phyloP scores from a whole-genome alignment of 2,797 vertebrate species.

The Neopelma chrysocephalum region DNA sequence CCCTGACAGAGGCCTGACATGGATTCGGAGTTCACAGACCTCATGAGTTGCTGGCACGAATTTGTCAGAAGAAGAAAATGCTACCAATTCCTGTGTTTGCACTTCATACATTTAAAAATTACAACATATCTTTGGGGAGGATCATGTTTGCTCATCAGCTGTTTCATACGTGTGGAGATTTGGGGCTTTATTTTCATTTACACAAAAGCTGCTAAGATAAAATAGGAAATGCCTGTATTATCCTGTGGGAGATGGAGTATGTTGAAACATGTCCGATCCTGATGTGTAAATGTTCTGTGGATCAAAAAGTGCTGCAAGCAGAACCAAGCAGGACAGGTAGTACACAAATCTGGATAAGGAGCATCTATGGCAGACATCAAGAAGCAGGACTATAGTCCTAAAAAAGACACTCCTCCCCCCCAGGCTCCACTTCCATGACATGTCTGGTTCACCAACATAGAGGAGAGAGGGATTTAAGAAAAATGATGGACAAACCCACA shows the following conservation, averaged over 20 bases:
- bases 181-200: neutral
- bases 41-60: neutral
- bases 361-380: neutral
- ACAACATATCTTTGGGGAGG: neutral
- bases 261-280: neutral
- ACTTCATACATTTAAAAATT: neutral
- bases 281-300: accelerated
- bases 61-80: neutral
- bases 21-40: neutral
- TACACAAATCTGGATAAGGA: neutral
- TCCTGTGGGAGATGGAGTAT: neutral
- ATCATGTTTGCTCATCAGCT: neutral
- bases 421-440: neutral
- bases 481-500: accelerated
- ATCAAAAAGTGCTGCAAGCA: neutral
- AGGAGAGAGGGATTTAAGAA: neutral
- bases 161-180: neutral
- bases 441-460: neutral
- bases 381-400: neutral
- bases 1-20: neutral
- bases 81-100: neutral
- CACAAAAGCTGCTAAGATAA: neutral
- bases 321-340: neutral
- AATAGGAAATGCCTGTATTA: neutral
- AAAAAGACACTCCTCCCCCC: neutral